Base-by-base conservation (phyloP, 1,140 invertebrate genomes). In the Drosophila leontia region DNA sequence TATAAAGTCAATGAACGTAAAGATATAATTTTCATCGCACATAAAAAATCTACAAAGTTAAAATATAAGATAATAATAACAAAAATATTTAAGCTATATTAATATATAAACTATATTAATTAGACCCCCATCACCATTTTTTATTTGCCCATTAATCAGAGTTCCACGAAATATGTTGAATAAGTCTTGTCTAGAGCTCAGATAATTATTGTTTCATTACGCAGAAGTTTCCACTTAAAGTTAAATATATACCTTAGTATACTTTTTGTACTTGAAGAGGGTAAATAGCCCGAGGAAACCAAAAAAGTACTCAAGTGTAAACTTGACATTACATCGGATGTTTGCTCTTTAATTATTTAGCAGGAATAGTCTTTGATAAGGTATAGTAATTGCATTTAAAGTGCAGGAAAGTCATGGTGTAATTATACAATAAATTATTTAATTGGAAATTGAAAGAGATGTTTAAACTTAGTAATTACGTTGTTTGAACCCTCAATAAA, bases 121-220 rank as follows among this genome's bases (percentile, higher is more conserved):
- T 29, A 13, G 8, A 5, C 12, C 13, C 26, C 13, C 57, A 64
- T 64, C 51, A 13, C 3, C 3, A 15, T 44, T 3, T 29, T 17
- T 57, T 15, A 44, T 44, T 61, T 63, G 1, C 8, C 13, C 3
- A 42, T 60, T 44, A 64, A 32, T 60, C 56, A 44, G 15, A 29
- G 26, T 65, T 65, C 63, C 1, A 9, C 13, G 57, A 65, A 65
- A 62, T 62, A 62, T 45, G 19, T 62, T 61, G 57, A 62, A 29
- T 62, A 62, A 45, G n/a, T 19, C 26, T 60, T 35, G 8, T 26
- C 39, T 37, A 12, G 13, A 3, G 8, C 12, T 23, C 7, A 19
- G 26, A 26, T 44, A 42, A 61, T 64, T 64, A 44, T 45, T 60
- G 42, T 62, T 42, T 44, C 12, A 67, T 68, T 42, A 34, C 47